Evolutionary conservation across 1,140 invertebrate genomes (phyloP).

Genomic region (Caenorhabditis tropicalis): DNA sequence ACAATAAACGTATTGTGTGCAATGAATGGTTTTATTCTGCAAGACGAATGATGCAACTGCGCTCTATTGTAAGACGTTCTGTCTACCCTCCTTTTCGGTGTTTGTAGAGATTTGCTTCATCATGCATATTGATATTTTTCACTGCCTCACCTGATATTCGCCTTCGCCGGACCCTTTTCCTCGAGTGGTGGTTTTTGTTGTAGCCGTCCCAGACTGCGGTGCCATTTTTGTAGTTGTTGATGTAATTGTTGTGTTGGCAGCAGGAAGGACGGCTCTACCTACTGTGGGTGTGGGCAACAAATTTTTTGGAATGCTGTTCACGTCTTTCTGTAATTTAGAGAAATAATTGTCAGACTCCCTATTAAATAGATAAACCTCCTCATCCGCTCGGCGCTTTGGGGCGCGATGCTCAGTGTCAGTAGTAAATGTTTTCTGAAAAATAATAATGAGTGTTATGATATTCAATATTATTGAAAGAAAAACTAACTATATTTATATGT

Average conservation of each 20-base stretch:
- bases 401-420: background rate
- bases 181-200: conserved; percentile 58
- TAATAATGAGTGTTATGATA: too few species aligned
- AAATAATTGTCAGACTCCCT: background rate
- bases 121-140: background rate
- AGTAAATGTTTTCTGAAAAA: background rate
- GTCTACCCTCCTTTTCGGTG: too few species aligned
- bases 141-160: conserved; percentile 67
- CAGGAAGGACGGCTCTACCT: conserved; percentile 12
- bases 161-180: conserved; percentile 60
- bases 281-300: background rate
- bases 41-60: background rate
- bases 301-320: background rate
- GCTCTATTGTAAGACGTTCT: too few species aligned
- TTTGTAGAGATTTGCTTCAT: background rate
- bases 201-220: conserved; percentile 22
- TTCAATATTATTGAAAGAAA: background rate
- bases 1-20: too few species aligned
- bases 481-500: background rate
- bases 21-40: too few species aligned
- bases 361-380: background rate
- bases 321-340: background rate
- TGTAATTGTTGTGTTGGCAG: background rate
- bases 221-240: background rate
- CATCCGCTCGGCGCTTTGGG: conserved; percentile 28